These are phyloP conservation scores for Ctenicera cuprea DNA, from an alignment of 2,888 invertebrate genomes.

Conservation along the genomic window DNA sequence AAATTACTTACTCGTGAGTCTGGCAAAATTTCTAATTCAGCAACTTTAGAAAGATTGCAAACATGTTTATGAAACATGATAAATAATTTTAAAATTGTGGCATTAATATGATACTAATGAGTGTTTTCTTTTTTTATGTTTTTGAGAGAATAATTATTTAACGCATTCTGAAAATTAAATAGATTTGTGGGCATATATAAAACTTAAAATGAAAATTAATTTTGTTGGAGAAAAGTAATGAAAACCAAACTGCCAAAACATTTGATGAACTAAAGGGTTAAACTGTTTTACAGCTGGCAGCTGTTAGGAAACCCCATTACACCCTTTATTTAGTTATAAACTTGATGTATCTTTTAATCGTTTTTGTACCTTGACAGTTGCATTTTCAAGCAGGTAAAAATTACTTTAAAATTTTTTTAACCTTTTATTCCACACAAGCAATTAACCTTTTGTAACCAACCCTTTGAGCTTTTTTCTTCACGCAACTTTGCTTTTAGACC, in stretches of 20 bases:
- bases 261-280: neutral
- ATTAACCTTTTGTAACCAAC: slow-evolving; percentile 35
- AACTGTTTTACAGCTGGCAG: slow-evolving; percentile 9
- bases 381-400: slow-evolving; percentile 32
- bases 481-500: neutral
- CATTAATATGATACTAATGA: neutral
- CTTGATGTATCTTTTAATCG: slow-evolving; percentile 10
- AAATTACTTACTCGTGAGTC: slow-evolving; percentile 2
- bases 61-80: slow-evolving; percentile 37
- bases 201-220: too few species aligned
- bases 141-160: too few species aligned
- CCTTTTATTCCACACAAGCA: slow-evolving; percentile 24
- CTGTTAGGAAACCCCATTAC: slow-evolving; percentile 16
- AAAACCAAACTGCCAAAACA: too few species aligned
- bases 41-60: slow-evolving; percentile 20
- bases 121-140: neutral
- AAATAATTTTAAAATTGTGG: neutral
- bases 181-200: too few species aligned
- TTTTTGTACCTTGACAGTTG: slow-evolving; percentile 31
- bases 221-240: too few species aligned
- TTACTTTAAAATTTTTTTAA: slow-evolving; percentile 3
- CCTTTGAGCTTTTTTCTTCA: neutral
- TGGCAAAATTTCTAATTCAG: slow-evolving; percentile 31
- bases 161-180: too few species aligned
- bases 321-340: slow-evolving; percentile 28